These are phyloP conservation scores for honey bee (Apis mellifera) DNA, from an alignment of 1,140 invertebrate species.

Conservation along the genomic window Amel_HAv3.1 CM009935.2:8719501-8720000, in stretches of 20 bases:
- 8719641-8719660: conserved; percentile 1
- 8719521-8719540: conserved; percentile 58
- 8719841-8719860: background rate
- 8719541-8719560: conserved; percentile 56
- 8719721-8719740: background rate
- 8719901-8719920: too few relatives aligned
- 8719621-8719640: background rate
- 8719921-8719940: too few relatives aligned
- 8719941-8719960: too few relatives aligned
- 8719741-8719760: conserved; percentile 10
- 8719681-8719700: background rate
- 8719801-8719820: background rate
- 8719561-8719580: conserved; percentile 56
- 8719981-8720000: too few relatives aligned
- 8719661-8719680: background rate
- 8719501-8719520: too few relatives aligned
- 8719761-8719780: background rate
- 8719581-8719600: conserved; percentile 44
- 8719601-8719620: background rate
- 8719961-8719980: too few relatives aligned
- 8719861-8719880: background rate
- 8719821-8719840: background rate
- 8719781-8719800: background rate
- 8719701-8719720: background rate
- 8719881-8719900: too few relatives aligned